Evolutionary conservation across 2,797 vertebrate species (phyloP), one percentile per base, ranked within the genome.

Genomic region (Poecile montanus): DNA sequence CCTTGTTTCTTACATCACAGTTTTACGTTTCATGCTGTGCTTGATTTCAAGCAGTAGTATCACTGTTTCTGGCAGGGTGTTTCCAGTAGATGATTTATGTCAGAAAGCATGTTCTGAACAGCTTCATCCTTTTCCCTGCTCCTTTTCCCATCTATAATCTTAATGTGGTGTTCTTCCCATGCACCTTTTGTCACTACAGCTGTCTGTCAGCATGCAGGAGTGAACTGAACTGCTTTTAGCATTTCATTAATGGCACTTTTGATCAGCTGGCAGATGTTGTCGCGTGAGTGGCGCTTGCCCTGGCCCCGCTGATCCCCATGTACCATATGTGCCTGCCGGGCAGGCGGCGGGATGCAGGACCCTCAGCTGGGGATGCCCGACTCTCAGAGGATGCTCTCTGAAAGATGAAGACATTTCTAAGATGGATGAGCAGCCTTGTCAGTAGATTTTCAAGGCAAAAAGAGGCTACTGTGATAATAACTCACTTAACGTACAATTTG

Each of bases 211-310:
- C 70, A 13, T 1, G 63, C 68, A 88, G 82, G 63, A 66, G 76
- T 61, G 76, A 81, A 14, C 34, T 51, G 6, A 91, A 66, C 40
- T 89, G 76, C 85, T 88, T 81, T 89, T 20, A 92, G 92, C 58
- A 32, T 79, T 36, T 84, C 85, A 63, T 94, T 91, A 91, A 50
- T 88, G 88, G 83, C 63, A 70, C 70, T 84, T 85, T 1, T 50
- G 87, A 73, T 95, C 89, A 89, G 71, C 0, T 14, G 30, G 78
- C 93, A 91, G 95, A 88, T 91, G 94, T 83, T 89, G 48, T n/a
- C 0, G 8, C 1, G 80, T 82, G 93, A 90, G 66, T 4, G 16
- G 30, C 0, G 5, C 88, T 79, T 7, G 7, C 68, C 65, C 92
- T 0, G 4, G 62, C 67, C 25, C 57, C 0, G 22, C 83, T 70